A percentile compares a stretch with the other conserved stretches of the same genome.
These are phyloP conservation scores for Neostethus bicornis DNA, from an alignment of 2,797 vertebrate genomes.

Conservation along the genomic window DNA sequence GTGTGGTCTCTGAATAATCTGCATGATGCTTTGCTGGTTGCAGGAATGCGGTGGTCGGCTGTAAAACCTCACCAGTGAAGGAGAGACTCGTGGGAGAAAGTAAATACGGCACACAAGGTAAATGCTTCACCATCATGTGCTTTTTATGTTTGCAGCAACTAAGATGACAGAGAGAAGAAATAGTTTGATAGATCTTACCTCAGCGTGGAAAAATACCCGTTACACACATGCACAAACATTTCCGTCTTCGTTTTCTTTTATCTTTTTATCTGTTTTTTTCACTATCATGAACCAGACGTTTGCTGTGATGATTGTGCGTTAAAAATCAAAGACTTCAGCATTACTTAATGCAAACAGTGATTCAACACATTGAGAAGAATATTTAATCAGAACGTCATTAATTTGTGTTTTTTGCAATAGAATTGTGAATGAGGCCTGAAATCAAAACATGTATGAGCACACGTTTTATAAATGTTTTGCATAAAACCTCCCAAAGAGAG, in stretches of 20 bases:
- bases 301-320: conserved; percentile 11
- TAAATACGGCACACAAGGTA: conserved; percentile 55
- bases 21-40: conserved; percentile 60
- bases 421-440: conserved; percentile 36
- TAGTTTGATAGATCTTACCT: conserved; percentile 31
- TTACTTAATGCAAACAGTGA: conserved; percentile 5
- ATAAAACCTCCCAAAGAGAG: conserved; percentile 30
- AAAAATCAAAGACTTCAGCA: conserved; percentile 20
- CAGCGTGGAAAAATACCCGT: conserved; percentile 28
- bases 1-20: conserved; percentile 59
- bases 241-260: conserved; percentile 14
- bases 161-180: conserved; percentile 42
- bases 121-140: conserved; percentile 55
- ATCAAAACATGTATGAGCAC: not conserved
- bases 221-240: conserved; percentile 22
- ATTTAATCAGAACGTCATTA: conserved; percentile 16
- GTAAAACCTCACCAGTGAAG: conserved; percentile 40
- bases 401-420: conserved; percentile 42
- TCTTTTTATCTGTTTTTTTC: conserved; percentile 13
- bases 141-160: conserved; percentile 40
- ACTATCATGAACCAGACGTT: conserved; percentile 16
- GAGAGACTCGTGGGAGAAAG: conserved; percentile 39
- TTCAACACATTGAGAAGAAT: conserved; percentile 35
- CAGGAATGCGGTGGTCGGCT: conserved; percentile 62
- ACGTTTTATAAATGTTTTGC: conserved; percentile 2